Conservation (phyloP, 2,797 vertebrate species). For the Syngnathus acus region DNA sequence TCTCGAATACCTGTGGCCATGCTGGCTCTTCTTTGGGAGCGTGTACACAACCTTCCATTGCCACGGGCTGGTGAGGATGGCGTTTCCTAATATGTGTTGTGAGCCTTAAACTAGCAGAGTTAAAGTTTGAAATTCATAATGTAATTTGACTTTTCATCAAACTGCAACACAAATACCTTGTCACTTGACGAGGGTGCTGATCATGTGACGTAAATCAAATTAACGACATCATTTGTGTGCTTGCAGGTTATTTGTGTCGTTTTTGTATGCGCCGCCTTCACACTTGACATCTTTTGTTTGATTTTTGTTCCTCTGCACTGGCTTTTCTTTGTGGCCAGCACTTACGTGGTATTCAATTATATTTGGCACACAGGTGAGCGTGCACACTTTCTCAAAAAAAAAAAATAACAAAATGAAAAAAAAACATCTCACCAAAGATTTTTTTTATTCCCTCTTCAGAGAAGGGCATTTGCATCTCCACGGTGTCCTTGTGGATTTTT, state of each 20-base stretch:
- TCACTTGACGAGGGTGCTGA: background rate
- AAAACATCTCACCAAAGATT: background rate
- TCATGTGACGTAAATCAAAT: background rate
- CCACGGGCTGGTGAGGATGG: slow-evolving; percentile 72
- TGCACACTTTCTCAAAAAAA: background rate
- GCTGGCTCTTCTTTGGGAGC: slow-evolving; percentile 78
- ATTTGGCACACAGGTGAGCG: slow-evolving; percentile 79
- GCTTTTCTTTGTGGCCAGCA: slow-evolving; percentile 79
- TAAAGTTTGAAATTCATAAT: no score
- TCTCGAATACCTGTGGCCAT: slow-evolving; percentile 79
- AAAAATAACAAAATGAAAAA: background rate
- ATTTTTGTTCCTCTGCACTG: slow-evolving; percentile 79
- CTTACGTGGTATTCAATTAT: slow-evolving; percentile 78
- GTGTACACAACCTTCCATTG: slow-evolving; percentile 80
- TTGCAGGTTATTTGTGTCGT: slow-evolving; percentile 75
- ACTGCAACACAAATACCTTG: no score
- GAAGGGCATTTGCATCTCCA: slow-evolving; percentile 76
- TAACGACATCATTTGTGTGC: slow-evolving; percentile 13
- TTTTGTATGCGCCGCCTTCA: slow-evolving; percentile 77
- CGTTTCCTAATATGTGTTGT: no score
- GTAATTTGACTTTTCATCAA: no score
- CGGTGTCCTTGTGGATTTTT: slow-evolving; percentile 77
- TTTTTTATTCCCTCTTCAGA: slow-evolving; percentile 45
- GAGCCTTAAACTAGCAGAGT: no score
- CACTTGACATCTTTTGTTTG: slow-evolving; percentile 77